Evolutionary conservation across 1,140 invertebrate species (phyloP), one percentile per base, ranked within the genome.

Genomic region (Platyscapa corneri): DNA sequence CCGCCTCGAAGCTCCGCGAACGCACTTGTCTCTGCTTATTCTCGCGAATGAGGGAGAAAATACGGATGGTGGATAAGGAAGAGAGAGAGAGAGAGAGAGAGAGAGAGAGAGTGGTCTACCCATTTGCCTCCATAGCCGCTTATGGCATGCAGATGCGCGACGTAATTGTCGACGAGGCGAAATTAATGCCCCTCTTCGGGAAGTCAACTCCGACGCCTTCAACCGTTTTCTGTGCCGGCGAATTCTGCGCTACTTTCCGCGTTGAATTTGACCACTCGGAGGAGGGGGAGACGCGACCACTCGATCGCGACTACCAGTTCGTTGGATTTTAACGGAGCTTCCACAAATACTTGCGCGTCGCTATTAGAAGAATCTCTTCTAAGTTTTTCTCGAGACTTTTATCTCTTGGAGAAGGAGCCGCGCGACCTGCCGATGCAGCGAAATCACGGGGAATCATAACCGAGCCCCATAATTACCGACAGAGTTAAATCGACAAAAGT

Each of bases 81-180:
- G 74, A 77, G 0, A 65, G 30, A 79, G 27, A 64, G 23, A 79
- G 39, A 23, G 10, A 60, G 49, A 64, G 20, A 56, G 32, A 60
- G 53, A 60, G 32, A 42, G 37, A 42, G 34, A 81, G 42, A 88
- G 87, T 82, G 86, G 88, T 90, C 88, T 90, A 90, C 89, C 88
- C 88, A 89, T 88, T 90, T 89, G 87, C 87, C 89, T 89, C 88
- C 88, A 90, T 89, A 72, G 83, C 87, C 87, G 81, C 84, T 88
- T 49, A 81, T 67, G 78, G n/a, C 67, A 39, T 20, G 18, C 37
- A 39, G 2, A 32, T 39, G 77, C 23, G 30, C 20, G 20, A n/a
- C 56, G 34, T 64, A 79, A 34, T 64, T 39, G 12, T 2, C 37
- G 6, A 27, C 30, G 49, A 67, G 30, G 60, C 23, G 78, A 80